These are phyloP conservation scores for Cyrtonyx montezumae DNA, from an alignment of 2,113 vertebrate genomes.

Conservation along the genomic window DNA sequence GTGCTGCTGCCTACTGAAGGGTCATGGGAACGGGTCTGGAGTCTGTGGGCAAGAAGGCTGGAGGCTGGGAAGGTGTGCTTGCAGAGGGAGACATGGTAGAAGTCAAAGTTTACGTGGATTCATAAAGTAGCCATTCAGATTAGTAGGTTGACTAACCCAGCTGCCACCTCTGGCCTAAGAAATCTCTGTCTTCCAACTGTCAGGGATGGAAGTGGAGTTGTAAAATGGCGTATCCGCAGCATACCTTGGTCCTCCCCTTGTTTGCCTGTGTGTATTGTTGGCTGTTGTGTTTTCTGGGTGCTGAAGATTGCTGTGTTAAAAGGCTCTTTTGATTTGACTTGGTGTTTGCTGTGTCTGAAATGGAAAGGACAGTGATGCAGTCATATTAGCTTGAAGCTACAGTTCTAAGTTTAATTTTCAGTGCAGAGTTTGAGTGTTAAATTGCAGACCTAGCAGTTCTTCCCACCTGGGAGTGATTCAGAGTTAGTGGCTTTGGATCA, in stretches of 20 bases:
- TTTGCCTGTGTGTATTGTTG: background rate
- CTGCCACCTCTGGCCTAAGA: background rate
- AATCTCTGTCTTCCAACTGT: background rate
- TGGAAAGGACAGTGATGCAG: background rate
- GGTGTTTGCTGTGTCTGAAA: background rate
- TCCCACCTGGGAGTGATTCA: background rate
- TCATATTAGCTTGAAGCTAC: background rate
- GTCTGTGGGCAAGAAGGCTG: background rate
- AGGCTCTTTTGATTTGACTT: background rate
- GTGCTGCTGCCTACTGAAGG: background rate
- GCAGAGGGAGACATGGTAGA: rapidly evolving
- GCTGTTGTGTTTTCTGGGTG: background rate
- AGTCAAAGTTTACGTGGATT: background rate
- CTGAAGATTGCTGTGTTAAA: background rate
- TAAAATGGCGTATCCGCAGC: background rate
- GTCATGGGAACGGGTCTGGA: background rate
- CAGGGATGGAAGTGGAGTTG: rapidly evolving
- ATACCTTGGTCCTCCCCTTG: background rate
- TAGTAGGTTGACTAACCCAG: background rate
- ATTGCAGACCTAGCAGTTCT: background rate
- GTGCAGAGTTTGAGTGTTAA: background rate
- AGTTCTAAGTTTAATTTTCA: background rate
- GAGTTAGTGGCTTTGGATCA: background rate
- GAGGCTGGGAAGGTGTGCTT: background rate
- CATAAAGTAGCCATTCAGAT: background rate